A percentile compares a stretch with the other conserved stretches of the same genome.
Conservation (phyloP, 1,140 invertebrate genomes). For the Bombus fervidus region DNA sequence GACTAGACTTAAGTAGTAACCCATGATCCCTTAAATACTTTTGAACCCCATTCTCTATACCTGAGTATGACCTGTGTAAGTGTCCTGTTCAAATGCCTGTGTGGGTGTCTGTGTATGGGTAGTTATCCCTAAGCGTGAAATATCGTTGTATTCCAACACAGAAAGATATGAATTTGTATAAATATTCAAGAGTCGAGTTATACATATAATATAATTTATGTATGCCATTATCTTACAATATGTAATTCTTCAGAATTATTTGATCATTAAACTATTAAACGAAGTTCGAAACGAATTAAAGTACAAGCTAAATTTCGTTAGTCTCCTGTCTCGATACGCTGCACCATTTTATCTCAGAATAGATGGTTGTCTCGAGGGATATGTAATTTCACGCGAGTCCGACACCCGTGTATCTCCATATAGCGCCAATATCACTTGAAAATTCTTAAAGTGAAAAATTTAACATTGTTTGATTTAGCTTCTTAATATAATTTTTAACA, state of each 20-base stretch:
- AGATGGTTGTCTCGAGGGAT: constrained; percentile 47
- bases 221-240: neutral
- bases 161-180: neutral
- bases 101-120: no score
- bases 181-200: neutral
- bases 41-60: no score
- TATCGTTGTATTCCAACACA: no score
- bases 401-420: constrained; percentile 28
- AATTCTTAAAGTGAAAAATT: constrained; percentile 7
- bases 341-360: neutral
- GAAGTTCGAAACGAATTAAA: neutral
- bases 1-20: no score
- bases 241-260: neutral
- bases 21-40: no score
- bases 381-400: constrained; percentile 69
- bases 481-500: no score
- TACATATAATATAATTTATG: no score
- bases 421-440: constrained; percentile 26
- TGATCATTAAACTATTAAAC: neutral
- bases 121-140: no score
- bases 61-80: no score
- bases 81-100: no score
- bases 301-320: constrained; percentile 30
- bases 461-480: no score
- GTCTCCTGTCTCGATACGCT: neutral